These are phyloP conservation scores for Anastrepha ludens DNA, from an alignment of 1,140 invertebrate species.

Conservation along the genomic window DNA sequence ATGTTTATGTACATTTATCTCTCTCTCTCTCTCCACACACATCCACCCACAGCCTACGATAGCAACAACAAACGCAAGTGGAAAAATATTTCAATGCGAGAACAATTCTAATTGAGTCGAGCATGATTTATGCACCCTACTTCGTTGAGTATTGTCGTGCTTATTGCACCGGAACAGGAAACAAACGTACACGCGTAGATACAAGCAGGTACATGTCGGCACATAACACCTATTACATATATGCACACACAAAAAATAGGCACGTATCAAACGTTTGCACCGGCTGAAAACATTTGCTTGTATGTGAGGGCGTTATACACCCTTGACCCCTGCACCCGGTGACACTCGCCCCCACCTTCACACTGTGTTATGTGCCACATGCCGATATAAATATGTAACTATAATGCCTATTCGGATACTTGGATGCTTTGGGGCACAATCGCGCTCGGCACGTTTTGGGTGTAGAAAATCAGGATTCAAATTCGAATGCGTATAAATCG, in stretches of 20 bases:
- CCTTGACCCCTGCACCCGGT: too few species aligned
- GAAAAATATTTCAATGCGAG: conserved; percentile 41
- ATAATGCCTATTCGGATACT: not conserved
- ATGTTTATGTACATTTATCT: not conserved
- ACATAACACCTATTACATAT: not conserved
- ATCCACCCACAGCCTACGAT: not conserved
- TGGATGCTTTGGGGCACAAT: not conserved
- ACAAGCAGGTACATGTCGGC: not conserved
- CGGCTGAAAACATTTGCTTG: not conserved
- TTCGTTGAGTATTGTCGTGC: not conserved
- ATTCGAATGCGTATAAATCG: conserved; percentile 46
- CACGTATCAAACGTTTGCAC: not conserved
- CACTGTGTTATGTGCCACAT: not conserved
- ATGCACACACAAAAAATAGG: not conserved
- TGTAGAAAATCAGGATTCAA: conserved; percentile 46
- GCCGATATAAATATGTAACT: not conserved
- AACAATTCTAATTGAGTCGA: conserved; percentile 48
- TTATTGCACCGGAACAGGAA: conserved; percentile 26
- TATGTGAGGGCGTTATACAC: too few species aligned
- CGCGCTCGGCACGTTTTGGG: conserved; percentile 16
- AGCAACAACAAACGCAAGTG: not conserved
- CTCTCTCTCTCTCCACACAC: not conserved
- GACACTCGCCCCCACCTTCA: not conserved
- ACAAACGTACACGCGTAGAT: not conserved
- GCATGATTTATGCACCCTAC: conserved; percentile 44